Percentiles rank a stretch among this genome's conserved stretches.
Evolutionary conservation across 2,113 vertebrate genomes (phyloP).

Genomic region (Heteronetta atricapilla): DNA sequence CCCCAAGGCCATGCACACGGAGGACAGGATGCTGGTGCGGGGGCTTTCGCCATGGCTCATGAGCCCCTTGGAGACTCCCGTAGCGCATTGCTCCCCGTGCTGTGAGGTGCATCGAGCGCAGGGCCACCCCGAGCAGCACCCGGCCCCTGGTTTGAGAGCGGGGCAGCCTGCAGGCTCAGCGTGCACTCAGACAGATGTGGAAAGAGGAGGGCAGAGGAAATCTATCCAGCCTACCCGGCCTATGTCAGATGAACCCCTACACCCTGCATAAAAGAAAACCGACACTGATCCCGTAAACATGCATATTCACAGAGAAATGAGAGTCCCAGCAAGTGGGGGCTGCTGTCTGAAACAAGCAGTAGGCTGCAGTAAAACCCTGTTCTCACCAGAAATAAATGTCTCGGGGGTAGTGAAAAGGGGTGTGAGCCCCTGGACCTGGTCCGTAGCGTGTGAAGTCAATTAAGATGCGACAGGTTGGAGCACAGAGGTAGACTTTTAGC

Average conservation of each 20-base stretch:
- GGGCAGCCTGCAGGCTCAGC: neutral
- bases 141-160: neutral
- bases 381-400: conserved; percentile 66
- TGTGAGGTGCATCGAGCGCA: fast-evolving
- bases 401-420: neutral
- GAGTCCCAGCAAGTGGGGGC: neutral
- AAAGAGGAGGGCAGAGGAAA: neutral
- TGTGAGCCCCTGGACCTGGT: neutral
- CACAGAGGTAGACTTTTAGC: conserved; percentile 77
- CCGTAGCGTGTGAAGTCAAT: conserved; percentile 46
- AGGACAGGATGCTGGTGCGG: neutral
- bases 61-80: neutral
- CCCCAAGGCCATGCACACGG: neutral
- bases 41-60: neutral
- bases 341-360: neutral
- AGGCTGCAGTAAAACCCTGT: conserved; percentile 78
- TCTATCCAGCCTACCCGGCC: neutral
- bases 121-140: neutral
- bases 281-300: conserved; percentile 56
- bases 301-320: conserved; percentile 61
- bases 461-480: conserved; percentile 56
- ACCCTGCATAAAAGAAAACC: neutral
- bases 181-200: neutral
- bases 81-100: neutral
- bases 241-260: neutral